phyloP scores from a whole-genome alignment of 2,888 invertebrate species.

The Dexiosoma caninum region DNA sequence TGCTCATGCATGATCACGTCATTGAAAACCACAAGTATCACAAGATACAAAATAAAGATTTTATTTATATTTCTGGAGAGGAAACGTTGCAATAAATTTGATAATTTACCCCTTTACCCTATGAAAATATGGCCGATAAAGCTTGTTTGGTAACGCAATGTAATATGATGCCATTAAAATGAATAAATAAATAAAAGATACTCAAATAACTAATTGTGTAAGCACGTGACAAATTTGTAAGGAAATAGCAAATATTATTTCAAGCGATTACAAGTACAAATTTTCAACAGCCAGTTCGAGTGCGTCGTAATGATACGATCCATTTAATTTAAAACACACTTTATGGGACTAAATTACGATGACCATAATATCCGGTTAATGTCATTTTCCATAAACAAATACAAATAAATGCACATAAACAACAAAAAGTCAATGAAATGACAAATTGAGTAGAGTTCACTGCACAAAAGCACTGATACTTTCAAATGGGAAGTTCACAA shows the following conservation, averaged over 20 bases:
- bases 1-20: too few relatives aligned
- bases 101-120: neutral
- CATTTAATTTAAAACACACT: slow-evolving; percentile 63
- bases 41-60: too few relatives aligned
- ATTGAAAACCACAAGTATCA: too few relatives aligned
- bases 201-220: slow-evolving; percentile 29
- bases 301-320: slow-evolving; percentile 47
- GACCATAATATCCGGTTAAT: slow-evolving; percentile 61
- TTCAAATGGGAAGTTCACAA: slow-evolving; percentile 26
- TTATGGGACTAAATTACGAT: slow-evolving; percentile 54
- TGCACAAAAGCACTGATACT: slow-evolving; percentile 10
- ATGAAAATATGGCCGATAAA: neutral
- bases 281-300: neutral
- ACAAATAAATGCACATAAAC: neutral
- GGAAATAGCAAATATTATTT: slow-evolving; percentile 14
- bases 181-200: slow-evolving; percentile 1
- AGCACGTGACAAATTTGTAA: slow-evolving; percentile 53
- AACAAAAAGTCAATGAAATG: slow-evolving; percentile 51
- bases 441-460: slow-evolving; percentile 48
- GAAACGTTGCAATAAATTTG: too few relatives aligned
- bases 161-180: slow-evolving; percentile 31
- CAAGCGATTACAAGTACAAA: neutral
- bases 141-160: neutral
- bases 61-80: too few relatives aligned
- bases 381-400: slow-evolving; percentile 34